phyloP scores from a whole-genome alignment of 2,113 vertebrate species.

The Proterorhinus semilunaris region DNA sequence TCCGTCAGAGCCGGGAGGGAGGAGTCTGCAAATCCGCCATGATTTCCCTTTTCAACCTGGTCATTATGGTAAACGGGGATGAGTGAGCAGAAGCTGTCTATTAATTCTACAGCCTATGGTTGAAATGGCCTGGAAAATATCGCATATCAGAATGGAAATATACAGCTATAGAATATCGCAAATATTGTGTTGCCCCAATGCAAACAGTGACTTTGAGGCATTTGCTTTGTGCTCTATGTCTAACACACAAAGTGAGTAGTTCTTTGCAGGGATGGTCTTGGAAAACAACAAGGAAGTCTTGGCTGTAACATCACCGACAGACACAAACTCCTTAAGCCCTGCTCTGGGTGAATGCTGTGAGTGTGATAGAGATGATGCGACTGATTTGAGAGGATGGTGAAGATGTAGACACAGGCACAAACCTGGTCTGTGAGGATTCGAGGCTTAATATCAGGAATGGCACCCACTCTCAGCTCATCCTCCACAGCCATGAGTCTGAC shows the following conservation, averaged over 20 bases:
- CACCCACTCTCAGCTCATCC: constrained; percentile 80
- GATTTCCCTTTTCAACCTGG: too few relatives aligned
- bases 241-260: neutral
- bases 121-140: too few relatives aligned
- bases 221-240: too few relatives aligned
- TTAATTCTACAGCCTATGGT: too few relatives aligned
- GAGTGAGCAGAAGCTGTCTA: too few relatives aligned
- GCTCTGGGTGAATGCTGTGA: constrained; percentile 49
- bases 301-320: neutral
- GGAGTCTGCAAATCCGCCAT: too few relatives aligned
- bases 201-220: too few relatives aligned
- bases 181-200: too few relatives aligned
- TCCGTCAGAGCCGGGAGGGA: too few relatives aligned
- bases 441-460: constrained; percentile 87
- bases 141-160: too few relatives aligned
- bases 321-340: constrained; percentile 29
- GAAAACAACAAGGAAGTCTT: neutral
- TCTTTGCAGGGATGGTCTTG: neutral
- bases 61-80: too few relatives aligned
- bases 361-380: constrained; percentile 68
- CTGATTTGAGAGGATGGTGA: constrained; percentile 61
- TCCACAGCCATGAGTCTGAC: constrained; percentile 82
- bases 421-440: constrained; percentile 98
- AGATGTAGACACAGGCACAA: constrained; percentile 75
- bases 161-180: too few relatives aligned